Base-by-base conservation (phyloP, 2,797 vertebrate species). In the Stomatorhinus walkeri region DNA sequence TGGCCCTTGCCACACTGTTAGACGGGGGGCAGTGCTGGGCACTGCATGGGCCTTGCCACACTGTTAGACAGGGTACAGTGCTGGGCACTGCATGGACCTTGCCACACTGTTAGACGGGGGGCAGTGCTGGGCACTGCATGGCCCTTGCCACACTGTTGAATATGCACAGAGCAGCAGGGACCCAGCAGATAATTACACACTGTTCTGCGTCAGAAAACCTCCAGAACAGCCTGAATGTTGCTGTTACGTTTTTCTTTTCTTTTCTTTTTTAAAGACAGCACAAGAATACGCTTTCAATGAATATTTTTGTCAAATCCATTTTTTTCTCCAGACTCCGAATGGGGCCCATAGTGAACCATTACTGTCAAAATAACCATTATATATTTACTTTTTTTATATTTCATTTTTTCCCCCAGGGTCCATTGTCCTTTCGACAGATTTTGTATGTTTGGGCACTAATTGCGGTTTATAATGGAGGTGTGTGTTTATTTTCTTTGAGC, bases 131-230 rank as follows among this genome's bases (percentile, higher is more conserved):
- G 19, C 48, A 51, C 24, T 96, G 95, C 92, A 94, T 93, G 93
- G 93, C 94, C 94, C 92, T 96, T 95, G 96, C 95, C 96, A 94
- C 94, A 94, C 56, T 95, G 93, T 95, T 95, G 97, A 97, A 96
- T 97, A 96, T 97, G 96, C 96, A 97, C 96, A 94, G 95, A 96
- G 95, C 97, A 98, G 97, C 97, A 94, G 97, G 97, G 94, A 95
- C 95, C 94, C 96, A 91, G 93, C 91, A 96, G 96, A 98, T 98
- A 98, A 99, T 98, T 98, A 98, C 97, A 96, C 96, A 95, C 96
- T 97, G 96, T 98, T 97, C 96, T 97, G 96, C 95, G 96, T 95
- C 96, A 94, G 96, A 96, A 97, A 97, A 95, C 96, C 94, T 95
- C 95, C 94, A 93, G 95, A 64, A 93, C 95, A 96, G 95, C 95